Evolutionary conservation across 2,113 vertebrate species (phyloP), one percentile per base, ranked within the genome.

Genomic region (Crotalus horridus): DNA sequence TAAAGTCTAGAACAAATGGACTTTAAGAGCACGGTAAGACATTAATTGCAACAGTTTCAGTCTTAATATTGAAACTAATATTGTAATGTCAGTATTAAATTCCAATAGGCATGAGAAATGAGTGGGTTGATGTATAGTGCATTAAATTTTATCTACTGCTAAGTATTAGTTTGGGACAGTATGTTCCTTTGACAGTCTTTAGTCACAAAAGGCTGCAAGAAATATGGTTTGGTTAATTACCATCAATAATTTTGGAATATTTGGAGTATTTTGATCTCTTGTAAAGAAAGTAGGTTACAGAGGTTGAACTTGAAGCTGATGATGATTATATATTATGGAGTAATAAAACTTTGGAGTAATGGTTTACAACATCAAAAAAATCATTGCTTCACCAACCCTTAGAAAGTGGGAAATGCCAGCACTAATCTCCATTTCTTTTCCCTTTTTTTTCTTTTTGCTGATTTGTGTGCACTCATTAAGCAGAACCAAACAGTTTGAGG

Each of bases 21-120:
- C 33, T 81, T 89, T 85, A 55, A 89, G 17, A 48, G 6, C 81
- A 39, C 46, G 89, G 53, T 58, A 33, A 89, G 56, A 85, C 17
- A 21, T 29, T 24, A 88, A 24, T 23, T 48, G 9, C 61, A 89
- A 20, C 11, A n/a, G 43, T 46, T 74, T 89, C 69, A 85, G 11
- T 21, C 53, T 48, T 58, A 88, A 56, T 81, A 29, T 29, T n/a
- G 58, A 23, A 59, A 39, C 20, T 53, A 3, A 6, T 7, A 85
- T 59, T 29, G 59, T 51, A 33, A 81, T 0, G 21, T 88, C 74
- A 92, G 3, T 0, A 2, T 61, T 93, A 87, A 94, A 93, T 92
- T 95, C 59, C 88, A 95, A 87, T 26, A 23, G 0, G 17, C 39
- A 89, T 97, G 96, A 95, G 96, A 97, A 96, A 96, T 90, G 85